phyloP scores from a whole-genome alignment of 2,888 invertebrate genomes.

The Orchesella flavescens region DNA sequence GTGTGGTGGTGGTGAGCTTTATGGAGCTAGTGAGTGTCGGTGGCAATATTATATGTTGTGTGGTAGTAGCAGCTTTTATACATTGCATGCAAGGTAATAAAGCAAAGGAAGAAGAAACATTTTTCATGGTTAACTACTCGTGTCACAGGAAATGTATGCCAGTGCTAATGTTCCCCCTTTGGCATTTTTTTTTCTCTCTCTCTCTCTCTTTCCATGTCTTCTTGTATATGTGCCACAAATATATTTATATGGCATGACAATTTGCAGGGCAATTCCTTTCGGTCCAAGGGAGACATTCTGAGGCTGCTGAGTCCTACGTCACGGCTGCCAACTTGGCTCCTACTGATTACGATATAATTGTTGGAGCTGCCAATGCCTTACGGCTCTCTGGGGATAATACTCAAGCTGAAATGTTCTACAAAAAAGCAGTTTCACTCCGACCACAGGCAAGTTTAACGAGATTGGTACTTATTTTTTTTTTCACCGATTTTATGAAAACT shows the following conservation, averaged over 20 bases:
- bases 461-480: not conserved
- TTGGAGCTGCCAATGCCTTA: slow-evolving; percentile 90
- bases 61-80: not conserved
- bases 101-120: slow-evolving; percentile 58
- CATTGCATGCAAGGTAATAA: slow-evolving; percentile 36
- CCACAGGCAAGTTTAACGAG: slow-evolving; percentile 77
- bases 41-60: not conserved
- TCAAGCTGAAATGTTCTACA: slow-evolving; percentile 91
- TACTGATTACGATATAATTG: slow-evolving; percentile 86
- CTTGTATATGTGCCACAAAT: slow-evolving; percentile 36
- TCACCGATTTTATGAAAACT: not conserved
- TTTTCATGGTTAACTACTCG: slow-evolving; percentile 65
- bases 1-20: not conserved
- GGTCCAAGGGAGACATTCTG: slow-evolving; percentile 84
- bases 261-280: slow-evolving; percentile 88
- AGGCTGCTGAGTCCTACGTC: slow-evolving; percentile 87
- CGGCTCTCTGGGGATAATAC: slow-evolving; percentile 86
- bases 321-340: slow-evolving; percentile 86
- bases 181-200: slow-evolving; percentile 45
- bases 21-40: not conserved
- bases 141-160: slow-evolving; percentile 64
- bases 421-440: slow-evolving; percentile 81
- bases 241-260: slow-evolving; percentile 50
- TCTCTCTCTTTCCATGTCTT: slow-evolving; percentile 36
- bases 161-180: slow-evolving; percentile 61